Conservation (phyloP, 2,888 invertebrate species). For the Dynastes grantii region DNA sequence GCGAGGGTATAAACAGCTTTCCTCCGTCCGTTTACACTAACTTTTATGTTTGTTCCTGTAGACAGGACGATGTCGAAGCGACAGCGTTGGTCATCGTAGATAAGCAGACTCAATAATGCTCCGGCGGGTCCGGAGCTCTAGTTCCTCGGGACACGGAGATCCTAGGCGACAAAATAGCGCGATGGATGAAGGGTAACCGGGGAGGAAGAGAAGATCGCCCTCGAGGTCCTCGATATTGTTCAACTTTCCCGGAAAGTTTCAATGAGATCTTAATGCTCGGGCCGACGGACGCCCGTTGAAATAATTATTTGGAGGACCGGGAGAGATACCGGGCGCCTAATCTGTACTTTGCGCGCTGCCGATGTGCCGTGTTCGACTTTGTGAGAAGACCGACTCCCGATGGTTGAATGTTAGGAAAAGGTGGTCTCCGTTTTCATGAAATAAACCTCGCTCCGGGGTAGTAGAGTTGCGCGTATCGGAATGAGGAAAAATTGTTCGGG, state of each 20-base stretch:
- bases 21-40: slow-evolving; percentile 57
- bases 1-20: slow-evolving; percentile 57
- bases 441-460: neutral
- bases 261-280: slow-evolving; percentile 37
- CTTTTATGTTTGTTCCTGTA: slow-evolving; percentile 57
- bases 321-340: slow-evolving; percentile 16
- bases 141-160: neutral
- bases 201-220: neutral
- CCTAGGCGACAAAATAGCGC: neutral
- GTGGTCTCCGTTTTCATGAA: slow-evolving; percentile 3
- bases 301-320: slow-evolving; percentile 36
- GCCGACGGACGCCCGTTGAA: slow-evolving; percentile 33
- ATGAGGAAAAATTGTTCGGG: neutral
- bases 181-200: neutral
- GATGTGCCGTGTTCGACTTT: slow-evolving; percentile 8
- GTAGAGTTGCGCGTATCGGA: too few species aligned
- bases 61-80: neutral
- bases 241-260: slow-evolving; percentile 39
- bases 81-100: slow-evolving; percentile 58
- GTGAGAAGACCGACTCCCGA: neutral
- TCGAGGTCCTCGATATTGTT: slow-evolving; percentile 36
- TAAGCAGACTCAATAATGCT: slow-evolving; percentile 55
- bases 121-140: slow-evolving; percentile 4
- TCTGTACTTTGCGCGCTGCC: slow-evolving; percentile 18
- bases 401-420: slow-evolving; percentile 8